Evolutionary conservation across 2,797 vertebrate genomes (phyloP).

Genomic region (Manis pentadactyla): DNA sequence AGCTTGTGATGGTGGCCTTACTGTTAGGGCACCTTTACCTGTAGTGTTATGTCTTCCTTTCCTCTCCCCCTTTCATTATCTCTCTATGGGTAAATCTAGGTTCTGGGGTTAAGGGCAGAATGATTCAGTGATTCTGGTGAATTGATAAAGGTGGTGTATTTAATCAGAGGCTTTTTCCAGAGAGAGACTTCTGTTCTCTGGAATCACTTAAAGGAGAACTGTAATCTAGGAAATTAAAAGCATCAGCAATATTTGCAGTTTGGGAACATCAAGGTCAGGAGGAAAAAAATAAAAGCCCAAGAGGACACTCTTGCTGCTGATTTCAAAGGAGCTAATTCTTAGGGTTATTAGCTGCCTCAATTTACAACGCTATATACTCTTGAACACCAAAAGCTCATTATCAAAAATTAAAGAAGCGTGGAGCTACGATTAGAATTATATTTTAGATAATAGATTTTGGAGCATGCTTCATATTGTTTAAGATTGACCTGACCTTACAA

Average conservation of each 20-base stretch:
- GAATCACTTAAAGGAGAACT: constrained; percentile 70
- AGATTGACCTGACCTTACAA: constrained; percentile 67
- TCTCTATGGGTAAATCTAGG: neutral
- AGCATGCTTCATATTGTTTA: constrained; percentile 75
- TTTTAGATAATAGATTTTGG: constrained; percentile 79
- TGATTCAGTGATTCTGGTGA: neutral
- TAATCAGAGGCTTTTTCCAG: constrained; percentile 47
- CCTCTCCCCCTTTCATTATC: neutral
- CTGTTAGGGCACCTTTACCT: neutral
- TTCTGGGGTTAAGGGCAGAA: neutral
- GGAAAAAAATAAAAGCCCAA: neutral
- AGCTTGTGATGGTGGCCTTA: neutral
- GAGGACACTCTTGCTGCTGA: constrained; percentile 73
- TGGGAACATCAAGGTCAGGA: constrained; percentile 71
- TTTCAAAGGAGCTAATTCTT: constrained; percentile 77
- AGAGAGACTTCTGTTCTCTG: constrained; percentile 42
- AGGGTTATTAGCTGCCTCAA: constrained; percentile 81
- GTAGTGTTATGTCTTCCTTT: neutral
- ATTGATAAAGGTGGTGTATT: neutral
- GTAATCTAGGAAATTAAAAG: constrained; percentile 73
- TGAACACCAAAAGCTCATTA: constrained; percentile 81
- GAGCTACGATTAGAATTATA: constrained; percentile 75
- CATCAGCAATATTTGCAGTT: constrained; percentile 76
- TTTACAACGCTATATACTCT: constrained; percentile 72
- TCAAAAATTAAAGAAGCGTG: constrained; percentile 82